phyloP scores from a whole-genome alignment of 2,797 vertebrate species.

The Miopithecus talapoin region DNA sequence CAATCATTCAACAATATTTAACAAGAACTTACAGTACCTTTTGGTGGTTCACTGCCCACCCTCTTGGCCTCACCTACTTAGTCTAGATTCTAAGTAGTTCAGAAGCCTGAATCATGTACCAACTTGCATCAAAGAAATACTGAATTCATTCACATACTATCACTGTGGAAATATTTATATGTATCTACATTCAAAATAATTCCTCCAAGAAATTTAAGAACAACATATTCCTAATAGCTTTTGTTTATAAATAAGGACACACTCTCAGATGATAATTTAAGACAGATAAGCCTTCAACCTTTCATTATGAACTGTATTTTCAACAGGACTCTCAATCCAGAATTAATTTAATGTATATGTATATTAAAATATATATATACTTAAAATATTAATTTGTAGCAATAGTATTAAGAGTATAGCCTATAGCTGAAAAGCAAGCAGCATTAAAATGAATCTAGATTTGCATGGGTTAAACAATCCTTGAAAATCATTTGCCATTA shows the following conservation, averaged over 20 bases:
- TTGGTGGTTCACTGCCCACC: background rate
- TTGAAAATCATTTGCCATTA: background rate
- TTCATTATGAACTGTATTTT: constrained; percentile 8
- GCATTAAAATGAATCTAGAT: constrained; percentile 30
- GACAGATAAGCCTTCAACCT: background rate
- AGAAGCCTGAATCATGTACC: background rate
- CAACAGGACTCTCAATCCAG: background rate
- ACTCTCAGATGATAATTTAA: background rate
- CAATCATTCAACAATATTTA: background rate
- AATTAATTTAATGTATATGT: background rate
- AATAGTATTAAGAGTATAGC: background rate
- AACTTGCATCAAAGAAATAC: constrained; percentile 12
- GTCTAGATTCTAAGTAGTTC: background rate
- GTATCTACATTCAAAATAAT: constrained; percentile 7
- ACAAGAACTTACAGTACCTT: background rate
- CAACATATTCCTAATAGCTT: background rate
- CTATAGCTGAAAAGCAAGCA: background rate
- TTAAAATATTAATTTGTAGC: background rate
- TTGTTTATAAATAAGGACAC: constrained; percentile 11
- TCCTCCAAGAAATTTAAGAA: constrained; percentile 15
- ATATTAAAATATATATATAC: background rate
- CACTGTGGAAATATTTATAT: background rate
- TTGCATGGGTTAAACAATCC: background rate
- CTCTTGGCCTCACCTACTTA: background rate
- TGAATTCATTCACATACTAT: constrained; percentile 7